Evolutionary conservation across 2,888 invertebrate species (phyloP).

Genomic region (Troilus luridus): DNA sequence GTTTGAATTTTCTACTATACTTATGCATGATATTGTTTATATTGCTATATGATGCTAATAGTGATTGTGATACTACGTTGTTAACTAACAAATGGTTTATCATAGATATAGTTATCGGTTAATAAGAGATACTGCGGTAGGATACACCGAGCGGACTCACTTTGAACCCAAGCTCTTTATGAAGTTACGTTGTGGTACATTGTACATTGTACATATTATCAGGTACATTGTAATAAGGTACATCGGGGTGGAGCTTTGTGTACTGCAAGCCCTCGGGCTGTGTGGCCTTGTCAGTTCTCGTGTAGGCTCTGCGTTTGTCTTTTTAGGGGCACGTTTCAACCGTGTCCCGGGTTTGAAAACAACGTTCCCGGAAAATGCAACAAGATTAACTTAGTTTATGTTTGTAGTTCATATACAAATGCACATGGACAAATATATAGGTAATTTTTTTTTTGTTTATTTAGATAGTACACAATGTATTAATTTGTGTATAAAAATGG

Average conservation of each 20-base stretch:
- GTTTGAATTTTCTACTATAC: no score
- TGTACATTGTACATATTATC: constrained; percentile 5
- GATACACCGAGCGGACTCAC: neutral
- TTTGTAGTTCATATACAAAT: no score
- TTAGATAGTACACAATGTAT: no score
- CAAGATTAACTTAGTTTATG: neutral
- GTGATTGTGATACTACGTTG: neutral
- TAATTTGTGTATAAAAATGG: no score
- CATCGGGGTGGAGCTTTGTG: neutral
- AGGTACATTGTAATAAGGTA: neutral
- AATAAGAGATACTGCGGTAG: neutral
- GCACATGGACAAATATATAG: neutral
- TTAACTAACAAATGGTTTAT: neutral
- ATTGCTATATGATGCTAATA: neutral
- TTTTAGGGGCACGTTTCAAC: neutral
- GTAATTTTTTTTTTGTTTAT: neutral
- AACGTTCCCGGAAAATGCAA: neutral
- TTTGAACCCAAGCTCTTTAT: neutral
- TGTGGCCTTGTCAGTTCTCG: neutral
- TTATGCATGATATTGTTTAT: no score
- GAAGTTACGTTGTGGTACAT: neutral
- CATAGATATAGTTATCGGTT: neutral
- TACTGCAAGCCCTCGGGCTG: neutral
- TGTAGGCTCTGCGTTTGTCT: neutral
- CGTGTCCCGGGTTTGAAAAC: neutral